Evolutionary conservation across 2,888 invertebrate species (phyloP).

Genomic region (Stramonita haemastoma): DNA sequence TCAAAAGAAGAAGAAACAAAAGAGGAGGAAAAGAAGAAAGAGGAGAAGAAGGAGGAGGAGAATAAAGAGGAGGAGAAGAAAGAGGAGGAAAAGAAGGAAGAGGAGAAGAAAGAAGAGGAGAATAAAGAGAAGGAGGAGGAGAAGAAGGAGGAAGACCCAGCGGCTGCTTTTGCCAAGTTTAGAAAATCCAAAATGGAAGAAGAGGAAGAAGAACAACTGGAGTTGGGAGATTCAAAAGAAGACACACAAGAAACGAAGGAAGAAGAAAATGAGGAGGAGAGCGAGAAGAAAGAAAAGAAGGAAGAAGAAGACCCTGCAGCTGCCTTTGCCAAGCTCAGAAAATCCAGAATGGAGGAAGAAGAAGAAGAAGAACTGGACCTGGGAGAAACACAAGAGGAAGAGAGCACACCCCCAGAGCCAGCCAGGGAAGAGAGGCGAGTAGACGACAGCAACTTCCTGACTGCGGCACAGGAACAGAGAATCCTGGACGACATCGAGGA

Average conservation of each 20-base stretch:
- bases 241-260: constrained; percentile 15
- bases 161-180: constrained; percentile 1
- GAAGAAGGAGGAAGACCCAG: background rate
- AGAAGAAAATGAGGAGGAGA: constrained; percentile 22
- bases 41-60: constrained; percentile 28
- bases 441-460: background rate
- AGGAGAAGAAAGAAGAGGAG: constrained; percentile 6
- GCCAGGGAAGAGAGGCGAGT: constrained; percentile 4
- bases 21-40: background rate
- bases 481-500: constrained; percentile 11
- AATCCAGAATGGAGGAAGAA: background rate
- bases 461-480: background rate
- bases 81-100: background rate
- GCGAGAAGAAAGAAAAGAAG: constrained; percentile 21
- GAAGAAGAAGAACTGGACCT: constrained; percentile 18
- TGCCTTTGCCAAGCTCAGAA: constrained; percentile 14
- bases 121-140: constrained; percentile 28
- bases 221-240: constrained; percentile 20
- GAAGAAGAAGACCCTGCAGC: constrained; percentile 1
- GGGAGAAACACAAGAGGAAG: constrained; percentile 24
- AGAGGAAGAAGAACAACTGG: constrained; percentile 12
- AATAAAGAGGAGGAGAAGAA: background rate
- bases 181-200: background rate
- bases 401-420: constrained; percentile 15
- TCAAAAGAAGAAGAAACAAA: constrained; percentile 22